Conservation (phyloP, 2,797 vertebrate genomes). For the Acipenser transmontanus region DNA sequence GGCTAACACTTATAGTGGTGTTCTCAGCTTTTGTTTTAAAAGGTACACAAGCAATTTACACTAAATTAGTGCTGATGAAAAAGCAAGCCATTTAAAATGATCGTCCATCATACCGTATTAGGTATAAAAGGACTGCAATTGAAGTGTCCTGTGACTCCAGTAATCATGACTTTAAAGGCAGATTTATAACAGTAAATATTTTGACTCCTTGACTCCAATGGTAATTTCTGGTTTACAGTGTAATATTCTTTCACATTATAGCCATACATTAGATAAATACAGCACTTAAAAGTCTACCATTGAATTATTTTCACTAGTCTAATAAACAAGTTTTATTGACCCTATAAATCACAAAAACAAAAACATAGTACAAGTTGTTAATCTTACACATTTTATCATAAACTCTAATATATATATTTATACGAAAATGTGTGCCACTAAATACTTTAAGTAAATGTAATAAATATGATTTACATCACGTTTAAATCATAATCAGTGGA, state of each 20-base stretch:
- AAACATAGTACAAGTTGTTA: constrained; percentile 92
- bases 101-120: constrained; percentile 67
- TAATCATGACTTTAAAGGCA: constrained; percentile 67
- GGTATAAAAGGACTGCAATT: constrained; percentile 67
- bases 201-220: constrained; percentile 84
- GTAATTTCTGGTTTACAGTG: constrained; percentile 85
- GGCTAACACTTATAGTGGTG: constrained; percentile 19
- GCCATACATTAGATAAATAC: constrained; percentile 89
- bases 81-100: constrained; percentile 58
- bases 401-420: constrained; percentile 90
- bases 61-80: constrained; percentile 49
- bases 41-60: constrained; percentile 23
- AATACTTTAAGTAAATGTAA: constrained; percentile 98
- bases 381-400: constrained; percentile 92
- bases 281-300: constrained; percentile 93
- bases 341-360: constrained; percentile 89
- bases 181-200: constrained; percentile 91
- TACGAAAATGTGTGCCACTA: constrained; percentile 85
- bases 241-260: constrained; percentile 83
- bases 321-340: constrained; percentile 94
- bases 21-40: constrained; percentile 41
- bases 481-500: constrained; percentile 92
- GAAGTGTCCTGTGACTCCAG: constrained; percentile 62
- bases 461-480: constrained; percentile 83
- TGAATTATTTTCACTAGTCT: constrained; percentile 95